Evolutionary conservation across 2,888 invertebrate genomes (phyloP).

Genomic region (Synanthedon tipuliformis): DNA sequence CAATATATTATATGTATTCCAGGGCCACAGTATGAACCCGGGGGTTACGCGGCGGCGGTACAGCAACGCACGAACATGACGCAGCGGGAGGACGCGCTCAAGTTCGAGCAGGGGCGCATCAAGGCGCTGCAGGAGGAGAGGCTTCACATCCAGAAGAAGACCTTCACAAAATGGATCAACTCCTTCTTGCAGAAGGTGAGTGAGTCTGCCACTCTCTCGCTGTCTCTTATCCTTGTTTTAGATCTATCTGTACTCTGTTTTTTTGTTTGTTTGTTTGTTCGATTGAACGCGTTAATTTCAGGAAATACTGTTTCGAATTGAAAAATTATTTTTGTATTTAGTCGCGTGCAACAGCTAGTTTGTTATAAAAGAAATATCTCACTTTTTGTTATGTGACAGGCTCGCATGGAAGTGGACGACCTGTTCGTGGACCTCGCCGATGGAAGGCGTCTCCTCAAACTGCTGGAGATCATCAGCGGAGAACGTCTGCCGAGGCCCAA

Average conservation of each 20-base stretch:
- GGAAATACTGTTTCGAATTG: no score
- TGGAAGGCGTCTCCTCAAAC: slow-evolving; percentile 80
- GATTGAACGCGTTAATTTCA: no score
- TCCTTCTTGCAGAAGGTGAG: slow-evolving; percentile 94
- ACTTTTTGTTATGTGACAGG: slow-evolving; percentile 65
- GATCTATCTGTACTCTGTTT: no score
- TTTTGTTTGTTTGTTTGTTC: no score
- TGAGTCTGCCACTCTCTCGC: slow-evolving; percentile 39
- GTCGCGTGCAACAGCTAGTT: no score
- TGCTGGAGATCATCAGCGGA: slow-evolving; percentile 98
- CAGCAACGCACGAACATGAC: slow-evolving; percentile 85
- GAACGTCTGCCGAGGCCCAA: slow-evolving; percentile 97
- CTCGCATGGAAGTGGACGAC: slow-evolving; percentile 97
- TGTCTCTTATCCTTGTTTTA: no score
- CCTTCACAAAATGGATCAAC: slow-evolving; percentile 99
- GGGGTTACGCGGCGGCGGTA: slow-evolving; percentile 72
- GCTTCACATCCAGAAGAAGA: slow-evolving; percentile 98
- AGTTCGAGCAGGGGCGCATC: slow-evolving; percentile 97
- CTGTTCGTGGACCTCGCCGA: slow-evolving; percentile 96
- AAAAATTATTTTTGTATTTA: no score
- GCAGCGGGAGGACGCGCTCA: slow-evolving; percentile 90
- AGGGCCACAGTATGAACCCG: slow-evolving; percentile 77
- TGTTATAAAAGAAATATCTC: no score
- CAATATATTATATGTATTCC: slow-evolving; percentile 11
- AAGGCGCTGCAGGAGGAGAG: slow-evolving; percentile 97